These are phyloP conservation scores for Sternotherus odoratus DNA, from an alignment of 2,797 vertebrate genomes.

Conservation along the genomic window DNA sequence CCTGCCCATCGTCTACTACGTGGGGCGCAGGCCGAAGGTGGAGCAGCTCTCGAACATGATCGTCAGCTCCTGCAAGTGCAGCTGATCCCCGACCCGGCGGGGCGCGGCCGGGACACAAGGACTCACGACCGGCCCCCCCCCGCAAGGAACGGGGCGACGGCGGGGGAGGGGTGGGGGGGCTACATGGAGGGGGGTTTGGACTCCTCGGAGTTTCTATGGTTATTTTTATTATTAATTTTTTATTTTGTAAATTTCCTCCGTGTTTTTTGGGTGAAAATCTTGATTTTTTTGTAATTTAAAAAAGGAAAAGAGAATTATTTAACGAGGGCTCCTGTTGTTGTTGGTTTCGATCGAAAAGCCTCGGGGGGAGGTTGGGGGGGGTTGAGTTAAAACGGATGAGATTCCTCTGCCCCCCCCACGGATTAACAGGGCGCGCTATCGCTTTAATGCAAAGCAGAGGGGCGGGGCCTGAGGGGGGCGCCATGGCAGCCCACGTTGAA, in stretches of 20 bases:
- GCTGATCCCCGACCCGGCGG: slow-evolving; percentile 77
- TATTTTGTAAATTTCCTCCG: background rate
- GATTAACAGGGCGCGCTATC: background rate
- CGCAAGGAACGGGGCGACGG: background rate
- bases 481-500: background rate
- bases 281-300: background rate
- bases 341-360: background rate
- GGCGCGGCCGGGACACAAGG: too few relatives aligned
- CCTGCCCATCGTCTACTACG: slow-evolving; percentile 91
- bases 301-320: background rate
- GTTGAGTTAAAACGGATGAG: too few relatives aligned
- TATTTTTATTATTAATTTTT: background rate
- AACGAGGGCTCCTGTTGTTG: background rate
- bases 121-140: background rate
- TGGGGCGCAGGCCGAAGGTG: slow-evolving; percentile 90
- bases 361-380: too few relatives aligned
- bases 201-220: background rate
- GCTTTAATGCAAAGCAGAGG: background rate
- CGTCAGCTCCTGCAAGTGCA: slow-evolving; percentile 92
- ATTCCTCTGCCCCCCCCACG: too few relatives aligned
- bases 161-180: background rate
- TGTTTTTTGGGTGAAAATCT: background rate
- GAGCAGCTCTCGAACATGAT: slow-evolving; percentile 95
- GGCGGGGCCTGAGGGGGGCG: background rate
- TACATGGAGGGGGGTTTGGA: background rate